phyloP scores from a whole-genome alignment of 2,797 vertebrate species.

The Pempheris klunzingeri region DNA sequence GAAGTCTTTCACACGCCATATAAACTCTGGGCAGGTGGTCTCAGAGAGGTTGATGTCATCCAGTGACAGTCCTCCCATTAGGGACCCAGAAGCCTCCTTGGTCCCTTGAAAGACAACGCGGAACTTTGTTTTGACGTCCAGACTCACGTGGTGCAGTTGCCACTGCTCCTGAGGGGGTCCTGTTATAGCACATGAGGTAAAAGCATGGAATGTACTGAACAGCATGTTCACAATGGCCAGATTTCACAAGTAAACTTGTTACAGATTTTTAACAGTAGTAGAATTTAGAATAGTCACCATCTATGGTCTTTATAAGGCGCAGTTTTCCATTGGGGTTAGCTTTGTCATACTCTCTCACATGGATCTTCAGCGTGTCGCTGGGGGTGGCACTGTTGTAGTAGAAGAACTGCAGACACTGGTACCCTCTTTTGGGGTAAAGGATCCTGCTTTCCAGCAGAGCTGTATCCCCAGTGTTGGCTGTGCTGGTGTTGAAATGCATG shows the following conservation, averaged over 20 bases:
- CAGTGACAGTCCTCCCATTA: constrained; percentile 89
- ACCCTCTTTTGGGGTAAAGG: constrained; percentile 90
- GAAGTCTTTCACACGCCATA: constrained; percentile 92
- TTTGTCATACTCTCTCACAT: constrained; percentile 85
- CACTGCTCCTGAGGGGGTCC: constrained; percentile 83
- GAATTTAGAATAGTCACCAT: constrained; percentile 79
- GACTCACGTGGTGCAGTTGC: constrained; percentile 89
- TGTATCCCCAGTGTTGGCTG: constrained; percentile 63
- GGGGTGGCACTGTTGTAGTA: constrained; percentile 86
- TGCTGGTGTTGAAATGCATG: constrained; percentile 89
- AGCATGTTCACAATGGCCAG: not conserved
- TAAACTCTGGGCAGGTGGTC: constrained; percentile 90
- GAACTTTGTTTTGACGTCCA: constrained; percentile 88
- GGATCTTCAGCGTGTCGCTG: constrained; percentile 84
- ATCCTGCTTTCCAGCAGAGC: constrained; percentile 90
- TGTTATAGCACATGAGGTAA: constrained; percentile 50
- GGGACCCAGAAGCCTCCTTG: constrained; percentile 68
- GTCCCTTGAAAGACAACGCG: constrained; percentile 88
- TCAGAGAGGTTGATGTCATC: constrained; percentile 96
- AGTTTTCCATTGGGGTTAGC: constrained; percentile 75
- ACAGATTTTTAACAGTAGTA: not conserved
- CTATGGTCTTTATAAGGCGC: constrained; percentile 80
- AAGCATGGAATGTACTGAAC: not conserved
- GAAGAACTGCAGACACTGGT: constrained; percentile 95
- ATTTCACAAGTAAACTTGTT: not conserved